These are phyloP conservation scores for Phylloscopus whistleri DNA, from an alignment of 2,113 vertebrate genomes.

Conservation along the genomic window DNA sequence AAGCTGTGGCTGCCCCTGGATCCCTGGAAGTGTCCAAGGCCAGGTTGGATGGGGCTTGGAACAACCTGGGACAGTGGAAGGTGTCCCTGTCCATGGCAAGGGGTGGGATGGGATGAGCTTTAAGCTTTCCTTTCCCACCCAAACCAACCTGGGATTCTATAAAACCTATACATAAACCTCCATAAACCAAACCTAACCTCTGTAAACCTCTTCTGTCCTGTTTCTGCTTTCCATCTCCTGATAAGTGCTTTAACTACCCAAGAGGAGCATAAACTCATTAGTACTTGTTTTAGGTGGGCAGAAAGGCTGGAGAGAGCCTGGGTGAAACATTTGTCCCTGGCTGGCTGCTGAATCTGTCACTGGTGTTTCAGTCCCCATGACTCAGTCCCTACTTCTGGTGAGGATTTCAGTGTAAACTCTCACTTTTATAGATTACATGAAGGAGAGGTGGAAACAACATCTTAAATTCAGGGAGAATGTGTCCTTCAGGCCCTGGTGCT, in stretches of 20 bases:
- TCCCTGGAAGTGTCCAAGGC: background rate
- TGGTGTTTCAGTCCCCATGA: background rate
- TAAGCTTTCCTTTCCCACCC: background rate
- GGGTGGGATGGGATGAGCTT: background rate
- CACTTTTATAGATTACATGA: background rate
- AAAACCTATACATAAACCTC: background rate
- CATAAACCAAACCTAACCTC: background rate
- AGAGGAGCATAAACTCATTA: background rate
- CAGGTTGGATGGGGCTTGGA: accelerated
- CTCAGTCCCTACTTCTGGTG: background rate
- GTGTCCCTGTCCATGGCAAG: background rate
- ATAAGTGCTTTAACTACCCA: background rate
- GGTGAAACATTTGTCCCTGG: background rate
- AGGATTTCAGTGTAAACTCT: background rate
- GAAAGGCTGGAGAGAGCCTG: background rate
- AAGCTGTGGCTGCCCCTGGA: background rate
- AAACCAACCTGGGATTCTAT: background rate
- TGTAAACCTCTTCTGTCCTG: background rate
- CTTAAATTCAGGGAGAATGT: background rate
- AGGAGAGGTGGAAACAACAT: background rate
- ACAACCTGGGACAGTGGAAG: accelerated
- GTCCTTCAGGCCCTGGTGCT: background rate
- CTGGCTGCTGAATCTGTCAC: background rate
- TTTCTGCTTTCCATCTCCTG: background rate
- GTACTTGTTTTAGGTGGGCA: background rate